phyloP scores from a whole-genome alignment of 2,113 vertebrate species.

The Hippocampus comes region DNA sequence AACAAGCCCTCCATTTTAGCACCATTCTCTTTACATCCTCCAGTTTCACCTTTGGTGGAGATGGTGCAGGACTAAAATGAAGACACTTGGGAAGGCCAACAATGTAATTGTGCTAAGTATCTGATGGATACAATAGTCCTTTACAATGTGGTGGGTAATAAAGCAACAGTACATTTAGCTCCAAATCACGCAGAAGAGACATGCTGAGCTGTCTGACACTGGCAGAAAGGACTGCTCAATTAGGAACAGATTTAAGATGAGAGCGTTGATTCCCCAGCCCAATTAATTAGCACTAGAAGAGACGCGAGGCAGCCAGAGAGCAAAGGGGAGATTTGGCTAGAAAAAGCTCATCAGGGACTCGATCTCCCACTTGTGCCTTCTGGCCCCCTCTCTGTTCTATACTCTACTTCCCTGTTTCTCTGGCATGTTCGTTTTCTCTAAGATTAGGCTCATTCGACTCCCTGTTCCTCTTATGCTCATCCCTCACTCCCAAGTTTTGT shows the following conservation, averaged over 20 bases:
- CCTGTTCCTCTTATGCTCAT: constrained; percentile 40
- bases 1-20: not conserved
- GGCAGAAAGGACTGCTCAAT: constrained; percentile 80
- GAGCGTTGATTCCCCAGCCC: constrained; percentile 70
- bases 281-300: constrained; percentile 72
- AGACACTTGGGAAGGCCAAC: constrained; percentile 40
- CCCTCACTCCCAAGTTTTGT: constrained; percentile 34
- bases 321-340: constrained; percentile 61
- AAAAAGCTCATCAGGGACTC: constrained; percentile 62
- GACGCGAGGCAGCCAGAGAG: constrained; percentile 55
- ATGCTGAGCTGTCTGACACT: constrained; percentile 75
- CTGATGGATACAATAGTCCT: constrained; percentile 79
- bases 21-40: constrained; percentile 6
- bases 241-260: constrained; percentile 75
- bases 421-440: constrained; percentile 51
- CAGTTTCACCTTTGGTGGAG: constrained; percentile 16
- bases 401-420: constrained; percentile 52
- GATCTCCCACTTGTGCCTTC: constrained; percentile 52
- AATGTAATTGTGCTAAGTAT: constrained; percentile 70
- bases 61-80: constrained; percentile 17
- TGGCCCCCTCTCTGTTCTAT: constrained; percentile 51
- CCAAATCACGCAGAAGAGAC: constrained; percentile 84
- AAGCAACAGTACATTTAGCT: constrained; percentile 87
- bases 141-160: constrained; percentile 76
- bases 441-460: constrained; percentile 42